Percentiles rank a stretch among this genome's conserved stretches.
Evolutionary conservation across 2,113 vertebrate species (phyloP).

Genomic region (Dicerorhinus sumatrensis): DNA sequence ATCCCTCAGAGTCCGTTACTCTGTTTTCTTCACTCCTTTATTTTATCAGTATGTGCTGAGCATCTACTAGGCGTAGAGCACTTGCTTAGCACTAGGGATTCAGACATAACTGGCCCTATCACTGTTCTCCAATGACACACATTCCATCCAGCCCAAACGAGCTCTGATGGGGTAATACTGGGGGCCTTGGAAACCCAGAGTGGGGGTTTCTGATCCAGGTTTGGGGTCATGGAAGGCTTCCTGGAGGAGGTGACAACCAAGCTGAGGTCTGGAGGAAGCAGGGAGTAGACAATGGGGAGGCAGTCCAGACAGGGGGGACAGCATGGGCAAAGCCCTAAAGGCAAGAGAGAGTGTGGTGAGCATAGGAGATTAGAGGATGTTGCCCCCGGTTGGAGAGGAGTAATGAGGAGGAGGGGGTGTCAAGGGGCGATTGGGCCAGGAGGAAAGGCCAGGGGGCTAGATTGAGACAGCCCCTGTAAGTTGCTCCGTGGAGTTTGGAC

Average conservation of each 20-base stretch:
- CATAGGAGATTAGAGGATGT: background rate
- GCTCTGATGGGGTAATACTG: background rate
- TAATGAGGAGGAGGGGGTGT: too few species aligned
- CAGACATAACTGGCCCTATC: background rate
- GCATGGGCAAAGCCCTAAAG: too few species aligned
- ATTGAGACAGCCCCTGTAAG: background rate
- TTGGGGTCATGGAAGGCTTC: background rate
- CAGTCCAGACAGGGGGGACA: background rate
- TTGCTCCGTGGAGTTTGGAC: background rate
- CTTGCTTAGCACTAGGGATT: background rate
- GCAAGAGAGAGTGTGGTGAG: background rate
- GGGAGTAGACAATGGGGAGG: background rate
- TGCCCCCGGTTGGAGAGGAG: too few species aligned
- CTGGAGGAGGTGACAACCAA: background rate
- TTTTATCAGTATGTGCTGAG: background rate
- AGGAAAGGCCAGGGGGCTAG: background rate
- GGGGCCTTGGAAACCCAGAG: background rate
- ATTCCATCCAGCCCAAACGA: accelerated
- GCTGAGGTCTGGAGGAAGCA: background rate
- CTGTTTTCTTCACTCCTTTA: background rate
- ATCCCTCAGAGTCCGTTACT: accelerated
- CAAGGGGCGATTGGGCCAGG: too few species aligned
- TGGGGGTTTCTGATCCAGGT: background rate
- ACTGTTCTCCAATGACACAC: background rate
- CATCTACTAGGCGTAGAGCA: background rate